Evolutionary conservation across 2,888 invertebrate genomes (phyloP), one percentile per base, ranked within the genome.

Genomic region (Papilio protenor): DNA sequence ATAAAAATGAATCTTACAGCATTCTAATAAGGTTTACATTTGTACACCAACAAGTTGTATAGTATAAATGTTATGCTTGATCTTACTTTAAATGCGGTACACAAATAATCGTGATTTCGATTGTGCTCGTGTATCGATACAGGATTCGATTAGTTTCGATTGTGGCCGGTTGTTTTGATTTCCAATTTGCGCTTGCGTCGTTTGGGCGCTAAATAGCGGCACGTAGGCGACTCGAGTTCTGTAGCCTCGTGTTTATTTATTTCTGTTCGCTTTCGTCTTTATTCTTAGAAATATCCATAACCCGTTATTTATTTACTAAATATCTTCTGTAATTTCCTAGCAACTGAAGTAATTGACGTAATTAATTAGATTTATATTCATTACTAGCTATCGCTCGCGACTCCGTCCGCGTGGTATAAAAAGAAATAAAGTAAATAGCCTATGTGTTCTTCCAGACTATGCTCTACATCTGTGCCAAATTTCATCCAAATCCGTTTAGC

Each of bases 161-260:
- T 91, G 93, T 89, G 90, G 73, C 76, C 69, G 87, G 90, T 92
- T 94, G 94, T 94, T 94, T 94, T 94, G 94, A 94, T 94, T 94
- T 94, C 91, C 93, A 94, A 94, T 94, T 94, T 94, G 91, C 93
- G 93, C 93, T 91, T 92, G 91, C 93, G 88, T 89, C 89, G 91
- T 91, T 92, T 92, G 87, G 89, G 90, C 88, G 92, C 90, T 94
- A 94, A 94, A 94, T 93, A 93, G 94, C 91, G 87, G 92, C 94
- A 94, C 94, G 94, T 94, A 94, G 87, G 80, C 85, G 86, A 86
- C 83, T 88, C 88, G 86, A 85, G 85, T 86, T 88, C 18, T 45
- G 45, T 88, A 87, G 86, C 87, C 88, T 88, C 88, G 91, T 90
- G 92, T 92, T 92, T 90, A 91, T 91, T 90, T 88, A 87, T 88